Base-by-base conservation (phyloP, 1,140 invertebrate genomes). In the Uloborus diversus region DNA sequence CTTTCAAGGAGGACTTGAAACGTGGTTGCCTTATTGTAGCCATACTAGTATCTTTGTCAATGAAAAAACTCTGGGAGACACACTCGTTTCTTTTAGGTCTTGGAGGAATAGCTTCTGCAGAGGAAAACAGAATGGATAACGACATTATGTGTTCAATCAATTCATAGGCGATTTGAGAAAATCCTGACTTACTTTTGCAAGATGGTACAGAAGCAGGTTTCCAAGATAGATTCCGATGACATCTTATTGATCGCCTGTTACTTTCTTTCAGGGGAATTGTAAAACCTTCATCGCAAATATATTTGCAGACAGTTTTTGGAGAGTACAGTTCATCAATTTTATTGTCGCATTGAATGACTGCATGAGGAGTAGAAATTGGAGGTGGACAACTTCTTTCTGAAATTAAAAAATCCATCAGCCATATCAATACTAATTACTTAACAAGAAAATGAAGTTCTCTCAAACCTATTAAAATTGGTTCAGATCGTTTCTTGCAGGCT, bases 1-100 rank as follows among this genome's bases (percentile, higher is more conserved):
- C 57, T 70, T 65, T 79, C 13, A 69, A n/a, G 33, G 59, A 47
- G 11, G 64, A 62, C 33, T 51, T 69, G 25, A 79, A 70, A 61
- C 27, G 49, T 32, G 76, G 76, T 23, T 28, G 62, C 13, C 42
- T 78, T 7, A 69, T 32, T 33, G 32, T 61, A 11, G 42, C 42
- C n/a, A 17, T 17, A 23, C 35, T 20, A 57, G 2, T 25, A 28
- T 33, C 32, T 4, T 20, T 23, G 3, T 57, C 27, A 3, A 59
- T 2, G 14, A 57, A 20, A 3, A 78, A 7, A n/a, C 13, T 35
- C 59, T 78, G 49, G 28, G 49, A 42, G 5, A 59, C 27, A 35
- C 75, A 78, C 9, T 32, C 23, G 4, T 53, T 32, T 42, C 25
- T 65, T 59, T 20, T 57, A 1, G 62, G 75, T 20, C 42, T 35